Percentiles rank a stretch among this genome's conserved stretches.
phyloP scores from a whole-genome alignment of 2,888 invertebrate genomes.

The Drosophila sordidula region DNA sequence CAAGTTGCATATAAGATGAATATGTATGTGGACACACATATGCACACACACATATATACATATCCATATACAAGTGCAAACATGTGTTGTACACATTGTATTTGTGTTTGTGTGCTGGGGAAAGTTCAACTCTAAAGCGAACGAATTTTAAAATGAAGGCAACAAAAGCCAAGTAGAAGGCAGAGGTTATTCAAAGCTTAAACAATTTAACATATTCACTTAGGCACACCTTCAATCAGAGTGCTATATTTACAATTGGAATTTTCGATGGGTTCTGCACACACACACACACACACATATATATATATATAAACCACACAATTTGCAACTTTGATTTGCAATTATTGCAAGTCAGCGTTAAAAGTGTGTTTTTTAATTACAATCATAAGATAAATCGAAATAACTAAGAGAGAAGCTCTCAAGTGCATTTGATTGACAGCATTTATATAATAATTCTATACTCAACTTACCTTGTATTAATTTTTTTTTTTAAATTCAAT shows the following conservation, averaged over 20 bases:
- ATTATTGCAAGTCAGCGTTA: slow-evolving; percentile 53
- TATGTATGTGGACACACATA: slow-evolving; percentile 25
- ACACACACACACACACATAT: slow-evolving; percentile 6
- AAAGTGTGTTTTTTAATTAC: slow-evolving; percentile 17
- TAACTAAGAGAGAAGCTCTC: neutral
- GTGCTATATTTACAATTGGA: slow-evolving; percentile 26
- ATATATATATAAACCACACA: neutral
- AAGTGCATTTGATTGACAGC: neutral
- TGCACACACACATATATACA: slow-evolving; percentile 1
- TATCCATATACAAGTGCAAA: slow-evolving; percentile 5
- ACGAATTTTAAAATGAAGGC: slow-evolving; percentile 9
- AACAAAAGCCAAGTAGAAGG: slow-evolving; percentile 32
- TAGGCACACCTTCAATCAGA: slow-evolving; percentile 29
- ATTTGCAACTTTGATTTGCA: slow-evolving; percentile 13
- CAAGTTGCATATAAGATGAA: slow-evolving; percentile 63
- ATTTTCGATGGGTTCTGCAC: slow-evolving; percentile 6
- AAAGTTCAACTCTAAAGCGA: slow-evolving; percentile 64
- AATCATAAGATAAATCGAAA: slow-evolving; percentile 6
- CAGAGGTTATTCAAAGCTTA: slow-evolving; percentile 49
- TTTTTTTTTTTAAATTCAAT: slow-evolving; percentile 40
- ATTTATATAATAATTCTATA: slow-evolving; percentile 27
- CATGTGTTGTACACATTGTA: slow-evolving; percentile 13
- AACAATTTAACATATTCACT: slow-evolving; percentile 54
- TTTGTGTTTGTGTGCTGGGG: slow-evolving; percentile 52
- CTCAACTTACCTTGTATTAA: slow-evolving; percentile 59